Evolutionary conservation across 2,888 invertebrate species (phyloP).

Genomic region (Cosmia trapezina): DNA sequence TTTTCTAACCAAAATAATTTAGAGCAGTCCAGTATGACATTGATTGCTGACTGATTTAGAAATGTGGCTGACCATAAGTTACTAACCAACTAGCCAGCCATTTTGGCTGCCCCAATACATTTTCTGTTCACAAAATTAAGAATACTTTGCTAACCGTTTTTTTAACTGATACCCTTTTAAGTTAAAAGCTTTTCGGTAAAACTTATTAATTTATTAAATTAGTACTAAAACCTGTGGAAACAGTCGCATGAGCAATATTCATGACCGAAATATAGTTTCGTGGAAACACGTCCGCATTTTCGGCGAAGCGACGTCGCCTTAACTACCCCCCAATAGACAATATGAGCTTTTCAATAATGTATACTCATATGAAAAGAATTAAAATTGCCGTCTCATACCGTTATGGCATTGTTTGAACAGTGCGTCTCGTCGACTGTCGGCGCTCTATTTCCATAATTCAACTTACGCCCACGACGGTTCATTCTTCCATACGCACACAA

Average conservation of each 20-base stretch:
- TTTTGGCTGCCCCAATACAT: too few species aligned
- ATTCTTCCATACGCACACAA: slow-evolving; percentile 77
- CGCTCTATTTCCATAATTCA: slow-evolving; percentile 88
- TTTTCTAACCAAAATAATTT: too few species aligned
- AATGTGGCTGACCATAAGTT: too few species aligned
- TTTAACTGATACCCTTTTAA: background rate
- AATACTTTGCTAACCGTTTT: too few species aligned
- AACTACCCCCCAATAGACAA: slow-evolving; percentile 63
- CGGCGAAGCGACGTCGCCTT: slow-evolving; percentile 38
- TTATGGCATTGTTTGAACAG: slow-evolving; percentile 85
- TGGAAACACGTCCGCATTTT: slow-evolving; percentile 27
- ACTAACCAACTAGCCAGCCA: too few species aligned
- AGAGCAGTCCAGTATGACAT: too few species aligned
- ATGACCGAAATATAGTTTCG: slow-evolving; percentile 25
- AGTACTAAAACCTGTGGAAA: slow-evolving; percentile 15
- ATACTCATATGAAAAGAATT: slow-evolving; percentile 77
- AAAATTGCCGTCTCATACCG: slow-evolving; percentile 81
- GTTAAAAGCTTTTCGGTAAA: slow-evolving; percentile 11
- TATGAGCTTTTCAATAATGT: slow-evolving; percentile 74
- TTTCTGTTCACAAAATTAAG: too few species aligned
- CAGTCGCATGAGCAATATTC: slow-evolving; percentile 8
- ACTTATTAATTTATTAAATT: slow-evolving; percentile 29
- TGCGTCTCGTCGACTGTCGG: slow-evolving; percentile 69
- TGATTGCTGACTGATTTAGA: too few species aligned
- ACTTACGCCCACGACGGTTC: slow-evolving; percentile 79